Conservation (phyloP, 2,888 invertebrate genomes). For the Laspeyria flexula region DNA sequence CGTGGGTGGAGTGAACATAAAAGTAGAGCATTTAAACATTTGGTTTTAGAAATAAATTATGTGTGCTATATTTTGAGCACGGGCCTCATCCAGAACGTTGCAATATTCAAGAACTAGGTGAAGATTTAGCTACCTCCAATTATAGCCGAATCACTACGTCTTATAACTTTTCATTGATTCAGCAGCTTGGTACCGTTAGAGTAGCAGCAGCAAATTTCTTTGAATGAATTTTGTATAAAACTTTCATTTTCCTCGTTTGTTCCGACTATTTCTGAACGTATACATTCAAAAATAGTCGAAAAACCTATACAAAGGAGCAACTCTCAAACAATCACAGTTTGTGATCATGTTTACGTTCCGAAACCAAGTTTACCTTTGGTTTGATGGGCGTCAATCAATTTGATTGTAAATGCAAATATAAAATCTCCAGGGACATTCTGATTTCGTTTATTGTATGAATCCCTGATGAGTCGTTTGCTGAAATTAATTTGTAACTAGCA, state of each 20-base stretch:
- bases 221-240: no score
- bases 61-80: no score
- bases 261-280: no score
- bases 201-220: background rate
- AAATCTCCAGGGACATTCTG: slow-evolving; percentile 24
- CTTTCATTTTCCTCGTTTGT: no score
- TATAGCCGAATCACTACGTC: background rate
- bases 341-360: slow-evolving; percentile 9
- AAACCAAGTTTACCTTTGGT: slow-evolving; percentile 13
- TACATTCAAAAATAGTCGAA: no score
- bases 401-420: slow-evolving; percentile 40
- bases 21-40: background rate
- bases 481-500: slow-evolving; percentile 19
- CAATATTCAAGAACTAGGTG: background rate
- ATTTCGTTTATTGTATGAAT: slow-evolving; percentile 25
- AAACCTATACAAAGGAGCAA: background rate
- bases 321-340: slow-evolving; percentile 7
- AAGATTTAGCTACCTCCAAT: background rate
- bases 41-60: background rate
- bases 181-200: background rate
- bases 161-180: background rate
- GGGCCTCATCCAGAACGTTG: background rate
- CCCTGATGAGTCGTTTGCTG: slow-evolving; percentile 15
- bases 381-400: slow-evolving; percentile 35
- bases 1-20: background rate